Evolutionary conservation across 2,888 invertebrate species (phyloP).

Genomic region (Galeopsomyia nigrocyanea): DNA sequence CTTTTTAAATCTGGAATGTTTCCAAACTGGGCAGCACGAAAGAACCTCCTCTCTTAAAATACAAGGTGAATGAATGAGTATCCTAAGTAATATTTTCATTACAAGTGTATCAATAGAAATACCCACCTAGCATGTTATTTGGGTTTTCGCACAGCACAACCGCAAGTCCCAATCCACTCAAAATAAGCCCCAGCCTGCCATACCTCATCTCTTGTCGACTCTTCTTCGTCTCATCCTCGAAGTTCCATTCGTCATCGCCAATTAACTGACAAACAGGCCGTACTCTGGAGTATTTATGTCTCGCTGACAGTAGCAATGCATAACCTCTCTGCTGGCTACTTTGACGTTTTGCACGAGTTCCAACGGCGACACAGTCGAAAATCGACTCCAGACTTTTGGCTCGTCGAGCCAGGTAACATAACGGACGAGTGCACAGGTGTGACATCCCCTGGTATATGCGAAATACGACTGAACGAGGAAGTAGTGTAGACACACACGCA

Average conservation of each 20-base stretch:
- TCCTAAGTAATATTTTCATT: background rate
- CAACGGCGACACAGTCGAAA: constrained; percentile 39
- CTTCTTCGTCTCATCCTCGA: constrained; percentile 5
- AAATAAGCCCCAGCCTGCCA: constrained; percentile 38
- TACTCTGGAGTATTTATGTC: background rate
- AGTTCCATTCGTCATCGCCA: background rate
- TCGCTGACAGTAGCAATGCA: constrained; percentile 33
- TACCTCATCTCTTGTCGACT: constrained; percentile 1
- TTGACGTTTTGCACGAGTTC: constrained; percentile 29
- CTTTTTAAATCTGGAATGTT: constrained; percentile 69
- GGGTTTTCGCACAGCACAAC: constrained; percentile 45
- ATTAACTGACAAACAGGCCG: background rate
- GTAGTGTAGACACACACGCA: too few species aligned
- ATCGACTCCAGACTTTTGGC: constrained; percentile 39
- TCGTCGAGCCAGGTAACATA: constrained; percentile 41
- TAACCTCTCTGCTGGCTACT: constrained; percentile 56
- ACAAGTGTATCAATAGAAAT: background rate
- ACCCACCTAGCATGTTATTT: constrained; percentile 40
- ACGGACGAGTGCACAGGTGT: constrained; percentile 50
- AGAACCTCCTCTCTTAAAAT: constrained; percentile 68
- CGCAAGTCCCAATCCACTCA: constrained; percentile 44
- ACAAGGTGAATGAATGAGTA: background rate
- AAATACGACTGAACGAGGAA: too few species aligned
- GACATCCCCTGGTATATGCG: constrained; percentile 46
- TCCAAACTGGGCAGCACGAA: constrained; percentile 71